These are phyloP conservation scores for Danaus melanippus DNA, from an alignment of 1,140 invertebrate species.

Conservation along the genomic window DNA sequence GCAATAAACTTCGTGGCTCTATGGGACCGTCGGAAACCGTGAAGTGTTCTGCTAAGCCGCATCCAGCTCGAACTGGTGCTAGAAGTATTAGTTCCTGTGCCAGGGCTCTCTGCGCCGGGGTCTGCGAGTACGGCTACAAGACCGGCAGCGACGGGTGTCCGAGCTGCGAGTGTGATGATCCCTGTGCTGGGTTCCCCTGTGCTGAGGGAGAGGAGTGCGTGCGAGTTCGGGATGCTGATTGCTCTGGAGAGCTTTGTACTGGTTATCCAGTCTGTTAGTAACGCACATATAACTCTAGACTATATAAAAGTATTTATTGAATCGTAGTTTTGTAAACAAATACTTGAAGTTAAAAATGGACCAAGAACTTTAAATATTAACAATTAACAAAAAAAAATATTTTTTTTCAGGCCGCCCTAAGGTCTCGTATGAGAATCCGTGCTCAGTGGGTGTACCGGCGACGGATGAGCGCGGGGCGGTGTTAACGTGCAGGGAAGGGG, in stretches of 20 bases:
- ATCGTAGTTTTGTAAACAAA: too few species aligned
- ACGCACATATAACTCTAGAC: background rate
- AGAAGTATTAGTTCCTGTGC: conserved; percentile 62
- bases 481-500: conserved; percentile 68
- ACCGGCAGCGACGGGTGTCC: conserved; percentile 83
- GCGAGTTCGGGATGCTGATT: conserved; percentile 78
- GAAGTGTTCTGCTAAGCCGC: conserved; percentile 70
- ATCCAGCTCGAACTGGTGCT: conserved; percentile 51
- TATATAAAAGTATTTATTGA: too few species aligned
- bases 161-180: conserved; percentile 88
- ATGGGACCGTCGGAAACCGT: conserved; percentile 84
- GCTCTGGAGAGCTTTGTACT: conserved; percentile 79
- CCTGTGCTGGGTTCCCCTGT: conserved; percentile 85
- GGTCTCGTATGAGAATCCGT: conserved; percentile 78
- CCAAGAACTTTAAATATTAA: background rate
- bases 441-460: conserved; percentile 76
- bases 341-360: too few species aligned
- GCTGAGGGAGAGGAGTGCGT: conserved; percentile 81
- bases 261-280: conserved; percentile 81
- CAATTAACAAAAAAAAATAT: background rate
- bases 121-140: conserved; percentile 89
- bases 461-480: conserved; percentile 78
- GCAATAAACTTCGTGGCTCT: conserved; percentile 82
- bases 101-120: conserved; percentile 79
- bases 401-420: conserved; percentile 67